Percentiles rank a stretch among this genome's conserved stretches.
phyloP scores from a whole-genome alignment of 2,888 invertebrate species.

The Drosophila mimica region DNA sequence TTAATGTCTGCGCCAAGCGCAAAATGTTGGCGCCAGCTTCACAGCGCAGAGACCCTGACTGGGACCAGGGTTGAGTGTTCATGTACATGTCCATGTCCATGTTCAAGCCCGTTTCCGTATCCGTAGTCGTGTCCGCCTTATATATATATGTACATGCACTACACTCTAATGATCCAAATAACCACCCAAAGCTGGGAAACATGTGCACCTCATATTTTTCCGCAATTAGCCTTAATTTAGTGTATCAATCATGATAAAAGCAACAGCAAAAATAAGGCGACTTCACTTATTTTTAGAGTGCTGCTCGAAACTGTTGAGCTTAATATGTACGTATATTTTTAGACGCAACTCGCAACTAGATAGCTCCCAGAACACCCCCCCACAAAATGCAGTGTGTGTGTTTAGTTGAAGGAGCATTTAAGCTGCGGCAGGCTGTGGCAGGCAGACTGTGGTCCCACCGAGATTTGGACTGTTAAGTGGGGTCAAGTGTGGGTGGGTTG shows the following conservation, averaged over 20 bases:
- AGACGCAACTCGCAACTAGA: constrained; percentile 34
- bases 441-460: constrained; percentile 30
- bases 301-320: constrained; percentile 20
- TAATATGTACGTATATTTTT: constrained; percentile 45
- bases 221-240: constrained; percentile 77
- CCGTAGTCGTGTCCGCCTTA: constrained; percentile 27
- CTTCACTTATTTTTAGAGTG: constrained; percentile 43
- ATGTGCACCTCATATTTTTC: constrained; percentile 77
- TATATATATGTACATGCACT: not conserved
- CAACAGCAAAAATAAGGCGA: constrained; percentile 26
- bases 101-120: constrained; percentile 45
- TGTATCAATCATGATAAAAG: constrained; percentile 75
- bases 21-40: constrained; percentile 75
- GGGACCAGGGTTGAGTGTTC: constrained; percentile 53
- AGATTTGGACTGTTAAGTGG: constrained; percentile 61
- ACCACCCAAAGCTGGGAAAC: constrained; percentile 45
- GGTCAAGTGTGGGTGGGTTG: constrained; percentile 34
- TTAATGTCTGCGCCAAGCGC: constrained; percentile 79
- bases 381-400: constrained; percentile 14
- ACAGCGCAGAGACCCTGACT: constrained; percentile 6
- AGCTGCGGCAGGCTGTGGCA: constrained; percentile 10
- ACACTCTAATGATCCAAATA: constrained; percentile 38
- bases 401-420: constrained; percentile 56
- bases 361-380: not conserved
- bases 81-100: constrained; percentile 56